Evolutionary conservation across 2,797 vertebrate genomes (phyloP).

Genomic region (Hypotaenidia philippensis): DNA sequence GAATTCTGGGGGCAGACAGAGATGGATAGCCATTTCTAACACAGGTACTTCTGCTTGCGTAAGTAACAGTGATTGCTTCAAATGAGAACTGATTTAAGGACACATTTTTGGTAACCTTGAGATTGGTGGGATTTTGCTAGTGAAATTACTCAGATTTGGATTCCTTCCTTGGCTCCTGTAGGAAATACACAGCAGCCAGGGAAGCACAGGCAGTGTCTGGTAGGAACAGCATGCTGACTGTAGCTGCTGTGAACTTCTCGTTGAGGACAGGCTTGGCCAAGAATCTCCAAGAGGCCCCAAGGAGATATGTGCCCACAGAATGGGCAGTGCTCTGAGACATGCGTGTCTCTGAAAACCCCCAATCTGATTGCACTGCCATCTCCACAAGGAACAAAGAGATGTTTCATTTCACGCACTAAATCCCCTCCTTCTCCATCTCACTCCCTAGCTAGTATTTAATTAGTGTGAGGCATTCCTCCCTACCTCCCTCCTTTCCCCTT

Average conservation of each 20-base stretch:
- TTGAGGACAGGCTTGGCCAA: accelerated
- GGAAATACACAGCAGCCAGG: background rate
- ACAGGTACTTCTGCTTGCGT: background rate
- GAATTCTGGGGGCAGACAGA: background rate
- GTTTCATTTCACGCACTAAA: background rate
- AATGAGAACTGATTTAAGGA: background rate
- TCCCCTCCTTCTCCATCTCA: background rate
- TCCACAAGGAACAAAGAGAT: background rate
- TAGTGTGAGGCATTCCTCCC: background rate
- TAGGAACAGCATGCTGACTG: background rate
- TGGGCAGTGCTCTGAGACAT: accelerated
- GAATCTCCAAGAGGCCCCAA: background rate
- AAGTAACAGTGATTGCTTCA: background rate
- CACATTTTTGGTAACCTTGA: background rate
- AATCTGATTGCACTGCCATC: background rate
- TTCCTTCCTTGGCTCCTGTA: background rate
- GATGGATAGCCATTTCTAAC: accelerated
- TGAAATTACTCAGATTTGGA: accelerated
- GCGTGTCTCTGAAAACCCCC: background rate
- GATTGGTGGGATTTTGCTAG: background rate
- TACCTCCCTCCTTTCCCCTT: accelerated
- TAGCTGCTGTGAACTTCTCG: background rate
- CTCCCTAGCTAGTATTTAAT: background rate
- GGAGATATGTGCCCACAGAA: background rate
- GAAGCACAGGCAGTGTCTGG: accelerated